phyloP scores from a whole-genome alignment of 2,888 invertebrate species.

The Drosophila pseudotalamancana region DNA sequence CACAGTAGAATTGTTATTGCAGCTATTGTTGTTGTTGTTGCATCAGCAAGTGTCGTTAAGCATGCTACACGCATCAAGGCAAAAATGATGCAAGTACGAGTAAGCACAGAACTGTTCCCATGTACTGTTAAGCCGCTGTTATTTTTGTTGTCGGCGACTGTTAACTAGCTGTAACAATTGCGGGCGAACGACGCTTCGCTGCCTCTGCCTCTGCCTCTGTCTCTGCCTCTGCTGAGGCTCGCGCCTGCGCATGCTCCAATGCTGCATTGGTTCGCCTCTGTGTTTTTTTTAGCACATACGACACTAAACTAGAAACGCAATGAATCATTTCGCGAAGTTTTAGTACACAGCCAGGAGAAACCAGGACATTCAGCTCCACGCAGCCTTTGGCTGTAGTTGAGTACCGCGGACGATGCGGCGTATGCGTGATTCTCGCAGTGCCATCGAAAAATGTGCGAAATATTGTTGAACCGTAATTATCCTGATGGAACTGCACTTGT shows the following conservation, averaged over 20 bases:
- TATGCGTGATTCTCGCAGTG: slow-evolving; percentile 20
- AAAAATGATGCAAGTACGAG: slow-evolving; percentile 58
- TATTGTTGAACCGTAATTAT: slow-evolving; percentile 47
- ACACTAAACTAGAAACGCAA: slow-evolving; percentile 18
- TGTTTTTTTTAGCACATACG: slow-evolving; percentile 34
- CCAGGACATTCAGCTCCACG: slow-evolving; percentile 59
- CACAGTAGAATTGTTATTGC: slow-evolving; percentile 25
- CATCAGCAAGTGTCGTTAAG: slow-evolving; percentile 62
- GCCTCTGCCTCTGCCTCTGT: slow-evolving; percentile 45
- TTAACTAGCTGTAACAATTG: slow-evolving; percentile 19
- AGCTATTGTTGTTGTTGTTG: slow-evolving; percentile 17
- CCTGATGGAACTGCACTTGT: slow-evolving; percentile 72
- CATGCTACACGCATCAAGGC: slow-evolving; percentile 69
- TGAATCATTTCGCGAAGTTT: not conserved
- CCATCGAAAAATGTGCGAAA: slow-evolving; percentile 29
- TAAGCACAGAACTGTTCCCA: slow-evolving; percentile 60
- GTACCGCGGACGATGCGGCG: slow-evolving; percentile 25
- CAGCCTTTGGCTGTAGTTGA: slow-evolving; percentile 34
- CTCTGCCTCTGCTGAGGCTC: slow-evolving; percentile 43
- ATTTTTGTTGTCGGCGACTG: slow-evolving; percentile 39
- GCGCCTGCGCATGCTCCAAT: slow-evolving; percentile 40
- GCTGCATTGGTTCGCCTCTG: slow-evolving; percentile 4
- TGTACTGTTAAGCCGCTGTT: slow-evolving; percentile 33
- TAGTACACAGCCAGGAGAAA: slow-evolving; percentile 33
- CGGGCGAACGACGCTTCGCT: slow-evolving; percentile 30